A percentile compares a stretch with the other conserved stretches of the same genome.
phyloP scores from a whole-genome alignment of 35 echinoderm and acorn worm species.

The Ptychodera flava region DNA sequence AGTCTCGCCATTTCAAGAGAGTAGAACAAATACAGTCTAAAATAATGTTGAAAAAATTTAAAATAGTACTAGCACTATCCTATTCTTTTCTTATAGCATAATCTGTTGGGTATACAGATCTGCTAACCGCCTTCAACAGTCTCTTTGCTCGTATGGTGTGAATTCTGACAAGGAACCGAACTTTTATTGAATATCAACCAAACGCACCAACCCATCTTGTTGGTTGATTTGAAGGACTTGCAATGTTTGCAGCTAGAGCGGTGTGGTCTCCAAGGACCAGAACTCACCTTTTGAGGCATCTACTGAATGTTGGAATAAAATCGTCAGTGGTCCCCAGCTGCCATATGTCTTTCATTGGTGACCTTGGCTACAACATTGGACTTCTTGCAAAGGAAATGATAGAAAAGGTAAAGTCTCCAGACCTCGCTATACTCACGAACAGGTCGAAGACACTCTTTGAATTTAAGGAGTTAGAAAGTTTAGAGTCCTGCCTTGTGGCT shows the following conservation, averaged over 20 bases:
- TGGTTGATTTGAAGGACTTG: too few species aligned
- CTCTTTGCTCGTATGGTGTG: too few species aligned
- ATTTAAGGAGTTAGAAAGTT: constrained; percentile 49
- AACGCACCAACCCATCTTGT: too few species aligned
- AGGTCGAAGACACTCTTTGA: constrained; percentile 51
- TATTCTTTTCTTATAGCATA: too few species aligned
- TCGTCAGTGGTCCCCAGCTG: neutral
- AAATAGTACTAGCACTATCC: too few species aligned
- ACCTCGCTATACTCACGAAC: constrained; percentile 72
- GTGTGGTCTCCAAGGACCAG: neutral
- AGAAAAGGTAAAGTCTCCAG: constrained; percentile 44
- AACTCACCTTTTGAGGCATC: neutral
- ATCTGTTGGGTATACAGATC: too few species aligned
- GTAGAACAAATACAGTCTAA: too few species aligned
- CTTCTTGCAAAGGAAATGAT: constrained; percentile 26
- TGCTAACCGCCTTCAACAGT: too few species aligned
- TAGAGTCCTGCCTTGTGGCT: constrained; percentile 45
- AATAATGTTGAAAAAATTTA: too few species aligned
- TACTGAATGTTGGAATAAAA: neutral
- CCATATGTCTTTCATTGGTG: neutral
- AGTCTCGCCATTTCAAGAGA: too few species aligned
- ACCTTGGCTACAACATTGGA: neutral
- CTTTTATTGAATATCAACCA: too few species aligned
- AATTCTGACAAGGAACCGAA: too few species aligned
- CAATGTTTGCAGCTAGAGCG: neutral